phyloP scores from a whole-genome alignment of 2,797 vertebrate genomes.

The Siniperca obscura region DNA sequence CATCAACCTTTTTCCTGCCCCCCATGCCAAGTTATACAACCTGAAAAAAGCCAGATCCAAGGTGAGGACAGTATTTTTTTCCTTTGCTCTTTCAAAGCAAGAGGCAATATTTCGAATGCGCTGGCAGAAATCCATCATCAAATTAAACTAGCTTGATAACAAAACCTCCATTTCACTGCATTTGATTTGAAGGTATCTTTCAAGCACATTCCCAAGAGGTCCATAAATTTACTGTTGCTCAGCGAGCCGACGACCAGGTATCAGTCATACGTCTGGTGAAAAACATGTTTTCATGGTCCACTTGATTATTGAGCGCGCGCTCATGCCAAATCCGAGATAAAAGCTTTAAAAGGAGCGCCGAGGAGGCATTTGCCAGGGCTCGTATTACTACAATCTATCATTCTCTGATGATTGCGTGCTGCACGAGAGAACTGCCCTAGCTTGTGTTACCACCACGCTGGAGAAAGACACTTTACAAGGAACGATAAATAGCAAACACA shows the following conservation, averaged over 20 bases:
- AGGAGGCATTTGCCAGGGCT: constrained; percentile 72
- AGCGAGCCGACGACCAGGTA: constrained; percentile 40
- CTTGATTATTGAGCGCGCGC: constrained; percentile 71
- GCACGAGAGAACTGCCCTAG: constrained; percentile 63
- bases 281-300: constrained; percentile 71
- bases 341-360: constrained; percentile 74
- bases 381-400: constrained; percentile 79
- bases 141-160: constrained; percentile 10
- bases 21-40: neutral
- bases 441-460: constrained; percentile 76
- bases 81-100: constrained; percentile 1
- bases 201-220: constrained; percentile 1
- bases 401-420: constrained; percentile 50
- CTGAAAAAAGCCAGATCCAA: constrained; percentile 13
- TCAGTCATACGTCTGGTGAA: constrained; percentile 52
- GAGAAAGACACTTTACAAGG: constrained; percentile 76
- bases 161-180: constrained; percentile 23
- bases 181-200: constrained; percentile 39
- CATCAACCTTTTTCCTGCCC: constrained; percentile 12
- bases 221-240: constrained; percentile 32
- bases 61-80: constrained; percentile 25
- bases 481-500: constrained; percentile 80
- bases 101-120: neutral
- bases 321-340: constrained; percentile 77
- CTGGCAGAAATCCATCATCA: constrained; percentile 9